Percentiles rank a stretch among this genome's conserved stretches.
These are phyloP conservation scores for Caenorhabditis sp. DNA, from an alignment of 2,888 invertebrate genomes.

Conservation along the genomic window DNA sequence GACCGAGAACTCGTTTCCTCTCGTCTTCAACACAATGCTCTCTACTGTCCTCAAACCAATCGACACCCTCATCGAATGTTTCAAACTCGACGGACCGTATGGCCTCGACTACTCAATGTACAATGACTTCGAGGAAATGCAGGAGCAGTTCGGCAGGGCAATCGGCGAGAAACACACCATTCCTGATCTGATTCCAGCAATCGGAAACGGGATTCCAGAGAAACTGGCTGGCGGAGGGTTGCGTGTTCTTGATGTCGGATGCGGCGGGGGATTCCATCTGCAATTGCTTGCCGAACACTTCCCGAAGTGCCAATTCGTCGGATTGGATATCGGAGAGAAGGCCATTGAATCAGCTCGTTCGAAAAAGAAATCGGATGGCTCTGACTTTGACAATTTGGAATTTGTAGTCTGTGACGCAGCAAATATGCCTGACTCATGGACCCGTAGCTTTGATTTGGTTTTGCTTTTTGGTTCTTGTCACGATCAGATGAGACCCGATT, in stretches of 20 bases:
- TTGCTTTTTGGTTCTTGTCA: conserved; percentile 77
- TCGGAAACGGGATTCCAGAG: conserved; percentile 33
- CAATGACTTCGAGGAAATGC: conserved; percentile 68
- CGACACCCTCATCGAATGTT: conserved; percentile 64
- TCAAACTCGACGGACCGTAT: conserved; percentile 70
- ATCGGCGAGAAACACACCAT: conserved; percentile 71
- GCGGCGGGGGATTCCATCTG: conserved; percentile 46
- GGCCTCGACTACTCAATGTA: conserved; percentile 73
- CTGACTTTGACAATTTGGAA: conserved; percentile 65
- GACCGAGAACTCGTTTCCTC: conserved; percentile 36
- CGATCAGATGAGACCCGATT: conserved; percentile 76
- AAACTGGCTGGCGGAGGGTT: conserved; percentile 31
- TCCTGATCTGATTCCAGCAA: conserved; percentile 67
- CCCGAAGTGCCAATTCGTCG: conserved; percentile 72
- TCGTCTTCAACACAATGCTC: conserved; percentile 51
- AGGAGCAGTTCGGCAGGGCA: conserved; percentile 64
- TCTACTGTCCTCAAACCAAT: conserved; percentile 56
- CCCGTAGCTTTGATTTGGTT: conserved; percentile 71
- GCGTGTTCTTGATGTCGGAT: conserved; percentile 72
- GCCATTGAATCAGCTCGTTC: conserved; percentile 66
- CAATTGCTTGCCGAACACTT: conserved; percentile 67
- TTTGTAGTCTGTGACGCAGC: conserved; percentile 68
- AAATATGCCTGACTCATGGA: conserved; percentile 68
- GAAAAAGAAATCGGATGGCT: conserved; percentile 19
- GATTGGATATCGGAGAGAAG: conserved; percentile 72